Conservation (phyloP, 2,113 vertebrate species). For the Chloropsis cyanopogon region DNA sequence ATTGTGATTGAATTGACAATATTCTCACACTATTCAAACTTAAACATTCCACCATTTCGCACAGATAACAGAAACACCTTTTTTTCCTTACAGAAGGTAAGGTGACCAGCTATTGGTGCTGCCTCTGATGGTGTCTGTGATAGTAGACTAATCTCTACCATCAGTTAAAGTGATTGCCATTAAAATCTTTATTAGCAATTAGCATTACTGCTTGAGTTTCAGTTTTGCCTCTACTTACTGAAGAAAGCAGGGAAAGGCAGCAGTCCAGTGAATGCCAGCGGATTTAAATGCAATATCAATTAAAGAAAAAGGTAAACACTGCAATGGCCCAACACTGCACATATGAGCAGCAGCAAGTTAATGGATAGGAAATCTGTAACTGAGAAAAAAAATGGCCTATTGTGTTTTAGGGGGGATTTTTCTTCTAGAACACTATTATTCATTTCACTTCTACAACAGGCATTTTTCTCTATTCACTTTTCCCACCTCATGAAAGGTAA, state of each 20-base stretch:
- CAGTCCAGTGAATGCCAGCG: neutral
- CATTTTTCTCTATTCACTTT: neutral
- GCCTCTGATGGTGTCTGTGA: constrained; percentile 4
- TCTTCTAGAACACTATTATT: neutral
- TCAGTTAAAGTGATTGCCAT: constrained; percentile 56
- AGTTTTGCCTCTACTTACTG: neutral
- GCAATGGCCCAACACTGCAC: neutral
- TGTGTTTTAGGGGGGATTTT: neutral
- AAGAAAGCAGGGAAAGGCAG: neutral
- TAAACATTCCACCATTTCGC: neutral
- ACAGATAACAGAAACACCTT: neutral
- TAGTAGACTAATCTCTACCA: constrained; percentile 33
- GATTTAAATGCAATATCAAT: constrained; percentile 26
- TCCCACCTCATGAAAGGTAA: neutral
- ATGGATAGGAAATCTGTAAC: neutral
- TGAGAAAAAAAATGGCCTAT: neutral
- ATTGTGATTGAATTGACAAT: neutral
- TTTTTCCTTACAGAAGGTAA: neutral
- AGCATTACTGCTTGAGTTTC: constrained; percentile 19
- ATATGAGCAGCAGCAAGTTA: neutral
- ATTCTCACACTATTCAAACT: neutral
- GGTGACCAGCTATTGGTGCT: constrained; percentile 14
- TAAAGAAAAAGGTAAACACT: neutral
- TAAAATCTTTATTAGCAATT: constrained; percentile 66
- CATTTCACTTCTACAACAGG: neutral